Base-by-base conservation (phyloP, 2,888 invertebrate species). In the Ornithoptera priamus region DNA sequence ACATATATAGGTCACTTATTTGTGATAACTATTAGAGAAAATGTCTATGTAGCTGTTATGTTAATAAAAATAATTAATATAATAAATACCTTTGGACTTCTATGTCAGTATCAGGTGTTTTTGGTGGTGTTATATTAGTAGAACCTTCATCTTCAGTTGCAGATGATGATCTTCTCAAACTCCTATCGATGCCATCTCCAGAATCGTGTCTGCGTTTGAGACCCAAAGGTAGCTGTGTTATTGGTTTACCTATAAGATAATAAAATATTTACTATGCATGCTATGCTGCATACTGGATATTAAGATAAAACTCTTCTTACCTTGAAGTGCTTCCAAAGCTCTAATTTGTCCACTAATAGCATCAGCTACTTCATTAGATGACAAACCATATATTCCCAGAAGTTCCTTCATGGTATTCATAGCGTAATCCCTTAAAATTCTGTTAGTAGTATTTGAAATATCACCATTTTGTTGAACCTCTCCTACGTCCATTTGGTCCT, bases 341-440 rank as follows among this genome's bases (percentile, higher is more conserved):
- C 93, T 84, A 68, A 95, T 93, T 84, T 95, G 95, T 78, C 95
- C 94, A 71, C 94, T 94, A 74, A 96, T 94, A 79, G 94, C 94
- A 81, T 95, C 95, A 59, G 95, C 94, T 66, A 95, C 95, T 82
- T 96, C 96, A 74, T 92, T 93, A 22, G 94, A 94, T 68, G 95
- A 95, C 75, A 96, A 89, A 30, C 96, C 96, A 82, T 96, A 96
- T 78, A 96, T 96, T 42, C 95, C 95, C 69, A 96, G 88, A 65
- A 96, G 86, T 81, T 96, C 96, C 76, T 96, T 94, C 95, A 96
- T 96, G 15, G 96, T 96, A 77, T 95, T 95, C 91, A 96, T 95
- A 5, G 96, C 96, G 83, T 95, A 96, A 80, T 96, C 96, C 78
- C 95, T 94, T 86, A 96, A 93, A 75, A 95, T 95, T 75, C 93